Percentiles rank a stretch among this genome's conserved stretches.
phyloP scores from a whole-genome alignment of 1,140 invertebrate genomes.

The Geopemphigus sp. region DNA sequence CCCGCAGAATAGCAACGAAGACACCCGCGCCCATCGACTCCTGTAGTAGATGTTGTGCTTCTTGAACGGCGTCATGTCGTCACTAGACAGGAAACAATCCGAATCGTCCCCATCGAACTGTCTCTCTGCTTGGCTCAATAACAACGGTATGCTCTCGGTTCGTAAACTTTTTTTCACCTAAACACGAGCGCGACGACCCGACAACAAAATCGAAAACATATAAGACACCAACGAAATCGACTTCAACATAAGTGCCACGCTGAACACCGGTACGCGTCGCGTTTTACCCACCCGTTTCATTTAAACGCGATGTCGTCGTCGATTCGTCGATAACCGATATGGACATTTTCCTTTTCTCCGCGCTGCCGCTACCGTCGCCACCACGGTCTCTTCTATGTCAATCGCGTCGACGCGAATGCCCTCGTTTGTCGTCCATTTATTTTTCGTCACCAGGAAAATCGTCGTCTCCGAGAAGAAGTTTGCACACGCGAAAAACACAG shows the following conservation, averaged over 20 bases:
- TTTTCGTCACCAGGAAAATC: background rate
- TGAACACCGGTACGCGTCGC: background rate
- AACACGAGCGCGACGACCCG: background rate
- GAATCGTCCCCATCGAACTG: constrained; percentile 44
- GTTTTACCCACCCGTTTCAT: constrained; percentile 41
- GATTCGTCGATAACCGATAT: constrained; percentile 9
- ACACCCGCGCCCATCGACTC: constrained; percentile 35
- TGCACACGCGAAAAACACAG: too few relatives aligned
- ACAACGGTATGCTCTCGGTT: constrained; percentile 33
- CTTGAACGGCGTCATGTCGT: constrained; percentile 43
- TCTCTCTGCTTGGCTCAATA: constrained; percentile 45
- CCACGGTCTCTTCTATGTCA: too few relatives aligned
- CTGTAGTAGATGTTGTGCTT: constrained; percentile 42
- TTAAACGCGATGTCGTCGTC: constrained; percentile 1
- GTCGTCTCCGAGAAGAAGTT: too few relatives aligned
- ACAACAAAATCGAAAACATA: too few relatives aligned
- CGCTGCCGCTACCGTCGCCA: too few relatives aligned
- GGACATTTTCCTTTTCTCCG: background rate
- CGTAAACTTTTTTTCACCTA: constrained; percentile 43
- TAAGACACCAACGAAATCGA: too few relatives aligned
- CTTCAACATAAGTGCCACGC: too few relatives aligned
- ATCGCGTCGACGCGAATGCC: too few relatives aligned
- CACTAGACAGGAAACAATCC: constrained; percentile 39
- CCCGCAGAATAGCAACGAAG: constrained; percentile 36
- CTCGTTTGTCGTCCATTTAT: background rate